A percentile compares a stretch with the other conserved stretches of the same genome.
These are phyloP conservation scores for Mionectes olivaceus DNA, from an alignment of 2,797 vertebrate genomes.

Conservation along the genomic window DNA sequence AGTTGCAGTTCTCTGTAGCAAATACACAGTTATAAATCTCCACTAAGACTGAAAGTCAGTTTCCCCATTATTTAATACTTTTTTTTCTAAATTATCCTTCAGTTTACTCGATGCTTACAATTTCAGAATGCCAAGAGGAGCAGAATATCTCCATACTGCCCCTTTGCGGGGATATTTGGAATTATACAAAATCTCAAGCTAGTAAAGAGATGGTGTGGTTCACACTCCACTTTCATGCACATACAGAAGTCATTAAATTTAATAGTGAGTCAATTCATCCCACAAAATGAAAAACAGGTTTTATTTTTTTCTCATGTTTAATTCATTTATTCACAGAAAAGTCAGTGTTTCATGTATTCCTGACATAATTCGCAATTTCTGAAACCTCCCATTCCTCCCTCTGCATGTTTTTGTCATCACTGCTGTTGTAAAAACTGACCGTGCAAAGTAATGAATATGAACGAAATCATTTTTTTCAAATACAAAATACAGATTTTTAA, in stretches of 20 bases:
- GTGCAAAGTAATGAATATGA: neutral
- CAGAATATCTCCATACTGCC: constrained; percentile 13
- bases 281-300: constrained; percentile 7
- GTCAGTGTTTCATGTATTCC: neutral
- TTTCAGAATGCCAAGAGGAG: neutral
- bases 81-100: neutral
- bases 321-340: neutral
- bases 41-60: neutral
- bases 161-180: constrained; percentile 43
- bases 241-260: constrained; percentile 27
- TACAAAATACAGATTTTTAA: neutral
- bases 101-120: neutral
- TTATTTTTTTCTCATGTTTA: neutral
- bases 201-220: neutral
- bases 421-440: neutral
- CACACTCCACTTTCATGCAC: neutral
- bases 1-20: neutral
- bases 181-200: neutral
- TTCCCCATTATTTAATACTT: neutral
- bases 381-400: neutral
- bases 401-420: neutral
- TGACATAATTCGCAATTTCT: neutral
- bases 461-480: neutral
- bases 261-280: neutral
- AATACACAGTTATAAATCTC: neutral